Conservation (phyloP, 2,113 vertebrate genomes). For the Gymnocephalus cernua region DNA sequence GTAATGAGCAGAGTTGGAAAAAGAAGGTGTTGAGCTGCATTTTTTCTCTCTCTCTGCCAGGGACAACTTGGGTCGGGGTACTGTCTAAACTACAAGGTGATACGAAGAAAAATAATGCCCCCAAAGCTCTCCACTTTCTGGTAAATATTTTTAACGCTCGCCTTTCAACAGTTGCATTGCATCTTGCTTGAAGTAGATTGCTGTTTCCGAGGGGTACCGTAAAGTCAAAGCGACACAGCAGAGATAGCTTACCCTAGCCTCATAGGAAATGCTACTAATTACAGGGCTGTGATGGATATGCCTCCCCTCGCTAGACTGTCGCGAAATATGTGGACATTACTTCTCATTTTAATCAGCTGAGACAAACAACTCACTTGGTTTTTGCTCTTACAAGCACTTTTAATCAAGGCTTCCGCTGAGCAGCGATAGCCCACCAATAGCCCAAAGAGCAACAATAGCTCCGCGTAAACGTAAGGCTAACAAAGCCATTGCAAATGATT, state of each 20-base stretch:
- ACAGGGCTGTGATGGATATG: constrained; percentile 62
- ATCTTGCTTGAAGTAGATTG: constrained; percentile 42
- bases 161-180: constrained; percentile 69
- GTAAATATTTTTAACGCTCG: constrained; percentile 54
- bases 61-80: constrained; percentile 77
- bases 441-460: constrained; percentile 74
- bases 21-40: constrained; percentile 83
- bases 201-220: constrained; percentile 48
- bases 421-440: constrained; percentile 50
- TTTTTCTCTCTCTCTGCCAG: constrained; percentile 72
- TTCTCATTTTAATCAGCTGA: constrained; percentile 30
- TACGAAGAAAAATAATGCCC: constrained; percentile 42
- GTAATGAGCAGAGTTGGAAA: constrained; percentile 82
- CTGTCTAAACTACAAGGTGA: constrained; percentile 53
- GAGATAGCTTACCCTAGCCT: constrained; percentile 77
- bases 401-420: constrained; percentile 41
- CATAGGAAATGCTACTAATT: constrained; percentile 79
- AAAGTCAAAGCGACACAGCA: constrained; percentile 68
- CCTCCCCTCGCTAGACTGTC: constrained; percentile 43
- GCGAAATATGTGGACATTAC: constrained; percentile 10
- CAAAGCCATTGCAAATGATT: constrained; percentile 71
- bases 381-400: constrained; percentile 53
- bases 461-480: constrained; percentile 69
- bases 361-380: background rate
- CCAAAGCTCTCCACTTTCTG: constrained; percentile 45